Evolutionary conservation across 2,113 vertebrate genomes (phyloP).

Genomic region (Paratilapia polleni): DNA sequence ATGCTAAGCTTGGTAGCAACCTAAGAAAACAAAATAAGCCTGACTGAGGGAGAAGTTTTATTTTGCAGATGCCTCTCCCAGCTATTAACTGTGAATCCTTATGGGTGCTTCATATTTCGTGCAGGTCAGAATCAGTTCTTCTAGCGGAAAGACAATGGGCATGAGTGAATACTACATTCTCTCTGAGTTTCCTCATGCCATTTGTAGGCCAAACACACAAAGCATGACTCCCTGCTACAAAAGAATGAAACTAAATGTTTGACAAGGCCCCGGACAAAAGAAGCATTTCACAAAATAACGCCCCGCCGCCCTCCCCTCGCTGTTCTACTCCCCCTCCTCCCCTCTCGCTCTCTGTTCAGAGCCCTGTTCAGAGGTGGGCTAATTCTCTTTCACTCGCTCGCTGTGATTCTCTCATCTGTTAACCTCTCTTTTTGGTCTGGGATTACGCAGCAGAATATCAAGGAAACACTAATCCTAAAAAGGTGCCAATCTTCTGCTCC

Average conservation of each 20-base stretch:
- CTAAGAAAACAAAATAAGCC: neutral
- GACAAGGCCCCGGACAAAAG: slow-evolving; percentile 72
- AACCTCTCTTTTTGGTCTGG: slow-evolving; percentile 64
- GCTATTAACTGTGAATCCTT: neutral
- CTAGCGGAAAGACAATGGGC: neutral
- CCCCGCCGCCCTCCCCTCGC: slow-evolving; percentile 11
- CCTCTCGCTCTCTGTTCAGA: slow-evolving; percentile 6
- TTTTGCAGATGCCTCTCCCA: neutral
- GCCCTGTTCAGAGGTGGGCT: slow-evolving; percentile 59
- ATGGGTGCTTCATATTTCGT: neutral
- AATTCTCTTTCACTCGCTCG: slow-evolving; percentile 61
- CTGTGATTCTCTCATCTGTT: slow-evolving; percentile 66
- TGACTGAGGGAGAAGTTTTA: slow-evolving; percentile 13
- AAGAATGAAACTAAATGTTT: slow-evolving; percentile 74
- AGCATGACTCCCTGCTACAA: slow-evolving; percentile 53
- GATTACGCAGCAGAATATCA: slow-evolving; percentile 79
- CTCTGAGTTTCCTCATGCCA: slow-evolving; percentile 27
- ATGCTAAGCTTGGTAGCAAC: slow-evolving; percentile 50
- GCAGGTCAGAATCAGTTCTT: slow-evolving; percentile 19
- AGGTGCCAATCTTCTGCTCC: slow-evolving; percentile 69
- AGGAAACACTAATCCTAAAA: slow-evolving; percentile 79
- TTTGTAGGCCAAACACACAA: slow-evolving; percentile 68
- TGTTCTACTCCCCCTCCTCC: neutral
- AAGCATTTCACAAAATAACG: slow-evolving; percentile 61
- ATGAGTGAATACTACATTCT: slow-evolving; percentile 3